These are phyloP conservation scores for Gymnarchus niloticus DNA, from an alignment of 2,113 vertebrate species.

Conservation along the genomic window DNA sequence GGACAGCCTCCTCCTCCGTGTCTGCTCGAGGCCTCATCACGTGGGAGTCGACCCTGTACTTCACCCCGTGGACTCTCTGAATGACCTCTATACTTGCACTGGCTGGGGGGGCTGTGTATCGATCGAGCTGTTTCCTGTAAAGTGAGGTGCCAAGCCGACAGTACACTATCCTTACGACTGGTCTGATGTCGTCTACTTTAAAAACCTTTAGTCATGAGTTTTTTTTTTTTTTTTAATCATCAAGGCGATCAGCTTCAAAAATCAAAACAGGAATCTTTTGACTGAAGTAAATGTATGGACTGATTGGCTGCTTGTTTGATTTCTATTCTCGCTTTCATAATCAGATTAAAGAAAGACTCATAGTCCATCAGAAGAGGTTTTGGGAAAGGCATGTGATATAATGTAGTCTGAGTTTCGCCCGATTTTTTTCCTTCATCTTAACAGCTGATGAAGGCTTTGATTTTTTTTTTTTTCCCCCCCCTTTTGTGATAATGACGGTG, in stretches of 20 bases:
- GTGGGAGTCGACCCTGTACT: too few species aligned
- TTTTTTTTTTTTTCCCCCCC: conserved; percentile 22
- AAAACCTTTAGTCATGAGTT: neutral
- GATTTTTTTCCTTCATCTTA: conserved; percentile 6
- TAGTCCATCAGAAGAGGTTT: neutral
- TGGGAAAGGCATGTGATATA: neutral
- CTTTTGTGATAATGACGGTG: conserved; percentile 16
- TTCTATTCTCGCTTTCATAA: neutral
- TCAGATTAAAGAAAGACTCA: conserved; percentile 8
- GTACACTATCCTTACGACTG: too few species aligned
- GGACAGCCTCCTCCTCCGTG: too few species aligned
- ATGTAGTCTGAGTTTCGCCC: neutral
- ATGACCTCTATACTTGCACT: too few species aligned
- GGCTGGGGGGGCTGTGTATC: neutral
- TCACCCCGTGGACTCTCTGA: too few species aligned
- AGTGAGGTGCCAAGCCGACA: neutral
- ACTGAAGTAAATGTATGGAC: neutral
- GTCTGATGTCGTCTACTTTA: too few species aligned
- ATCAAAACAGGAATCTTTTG: neutral
- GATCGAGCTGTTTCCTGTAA: neutral
- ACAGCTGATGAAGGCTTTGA: conserved; percentile 1
- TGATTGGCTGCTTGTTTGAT: neutral
- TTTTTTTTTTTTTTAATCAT: neutral
- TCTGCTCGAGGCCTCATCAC: too few species aligned
- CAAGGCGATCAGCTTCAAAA: neutral